A percentile compares a stretch with the other conserved stretches of the same genome.
These are phyloP conservation scores for Austrolebias charrua DNA, from an alignment of 2,797 vertebrate genomes.

Conservation along the genomic window DNA sequence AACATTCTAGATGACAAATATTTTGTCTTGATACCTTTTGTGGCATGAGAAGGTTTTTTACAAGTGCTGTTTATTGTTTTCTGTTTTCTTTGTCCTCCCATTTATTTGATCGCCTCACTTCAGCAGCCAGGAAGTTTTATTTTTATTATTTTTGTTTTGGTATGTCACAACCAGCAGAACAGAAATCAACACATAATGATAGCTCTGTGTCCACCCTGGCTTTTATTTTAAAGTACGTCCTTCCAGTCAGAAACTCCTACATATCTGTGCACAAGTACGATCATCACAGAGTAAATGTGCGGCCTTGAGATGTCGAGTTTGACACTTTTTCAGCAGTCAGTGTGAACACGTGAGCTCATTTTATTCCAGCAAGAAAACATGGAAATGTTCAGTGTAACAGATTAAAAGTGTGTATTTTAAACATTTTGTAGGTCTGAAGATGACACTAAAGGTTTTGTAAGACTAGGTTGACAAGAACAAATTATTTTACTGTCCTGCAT, in stretches of 20 bases:
- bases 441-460: slow-evolving; percentile 3
- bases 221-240: slow-evolving; percentile 55
- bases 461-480: slow-evolving; percentile 1
- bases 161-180: slow-evolving; percentile 21
- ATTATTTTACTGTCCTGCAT: slow-evolving; percentile 25
- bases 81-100: slow-evolving; percentile 14
- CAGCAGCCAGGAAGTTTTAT: slow-evolving; percentile 9
- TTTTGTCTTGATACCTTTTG: neutral
- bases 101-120: slow-evolving; percentile 22
- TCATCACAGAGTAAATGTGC: slow-evolving; percentile 14
- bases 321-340: slow-evolving; percentile 27
- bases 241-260: slow-evolving; percentile 48
- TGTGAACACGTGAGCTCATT: slow-evolving; percentile 21
- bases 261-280: slow-evolving; percentile 43
- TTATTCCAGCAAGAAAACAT: slow-evolving; percentile 12
- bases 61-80: slow-evolving; percentile 24
- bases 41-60: slow-evolving; percentile 44
- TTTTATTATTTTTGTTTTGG: slow-evolving; percentile 28
- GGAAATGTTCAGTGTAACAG: neutral
- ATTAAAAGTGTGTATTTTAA: slow-evolving; percentile 1
- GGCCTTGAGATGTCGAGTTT: slow-evolving; percentile 52
- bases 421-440: slow-evolving; percentile 3
- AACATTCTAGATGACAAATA: slow-evolving; percentile 56
- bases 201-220: slow-evolving; percentile 26
- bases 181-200: slow-evolving; percentile 38